These are phyloP conservation scores for Huso huso DNA, from an alignment of 2,797 vertebrate genomes.

Conservation along the genomic window DNA sequence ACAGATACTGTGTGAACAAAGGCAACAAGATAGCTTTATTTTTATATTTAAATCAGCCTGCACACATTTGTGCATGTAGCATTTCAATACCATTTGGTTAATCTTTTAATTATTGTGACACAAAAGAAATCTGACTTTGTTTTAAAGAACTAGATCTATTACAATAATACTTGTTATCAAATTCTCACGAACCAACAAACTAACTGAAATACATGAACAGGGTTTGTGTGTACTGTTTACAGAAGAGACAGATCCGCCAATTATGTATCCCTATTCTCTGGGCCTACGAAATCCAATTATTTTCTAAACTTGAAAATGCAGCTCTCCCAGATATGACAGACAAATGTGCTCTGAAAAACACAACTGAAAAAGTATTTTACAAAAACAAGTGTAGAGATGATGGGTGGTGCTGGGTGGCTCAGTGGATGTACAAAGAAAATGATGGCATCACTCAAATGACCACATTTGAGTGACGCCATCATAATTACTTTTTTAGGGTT, in stretches of 20 bases:
- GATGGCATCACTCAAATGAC: neutral
- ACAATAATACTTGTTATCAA: neutral
- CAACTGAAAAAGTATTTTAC: conserved; percentile 34
- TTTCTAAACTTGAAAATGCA: conserved; percentile 67
- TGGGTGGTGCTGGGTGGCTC: conserved; percentile 51
- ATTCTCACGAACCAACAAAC: neutral
- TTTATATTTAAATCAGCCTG: no score
- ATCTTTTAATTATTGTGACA: no score
- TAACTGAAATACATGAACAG: neutral
- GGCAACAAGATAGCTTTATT: no score
- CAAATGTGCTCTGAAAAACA: conserved; percentile 42
- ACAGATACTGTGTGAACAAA: no score
- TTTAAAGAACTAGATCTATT: no score
- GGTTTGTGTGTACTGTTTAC: conserved; percentile 7
- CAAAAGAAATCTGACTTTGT: no score
- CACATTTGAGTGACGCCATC: no score
- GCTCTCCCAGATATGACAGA: conserved; percentile 58
- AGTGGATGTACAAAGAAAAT: conserved; percentile 60
- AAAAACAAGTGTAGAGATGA: conserved; percentile 45
- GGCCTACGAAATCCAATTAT: conserved; percentile 71
- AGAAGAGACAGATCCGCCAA: conserved; percentile 46
- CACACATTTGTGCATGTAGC: no score
- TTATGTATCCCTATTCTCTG: conserved; percentile 60
- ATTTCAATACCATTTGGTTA: no score
- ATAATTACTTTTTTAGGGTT: no score